Conservation (phyloP, 2,888 invertebrate species). For the Unio delphinus region DNA sequence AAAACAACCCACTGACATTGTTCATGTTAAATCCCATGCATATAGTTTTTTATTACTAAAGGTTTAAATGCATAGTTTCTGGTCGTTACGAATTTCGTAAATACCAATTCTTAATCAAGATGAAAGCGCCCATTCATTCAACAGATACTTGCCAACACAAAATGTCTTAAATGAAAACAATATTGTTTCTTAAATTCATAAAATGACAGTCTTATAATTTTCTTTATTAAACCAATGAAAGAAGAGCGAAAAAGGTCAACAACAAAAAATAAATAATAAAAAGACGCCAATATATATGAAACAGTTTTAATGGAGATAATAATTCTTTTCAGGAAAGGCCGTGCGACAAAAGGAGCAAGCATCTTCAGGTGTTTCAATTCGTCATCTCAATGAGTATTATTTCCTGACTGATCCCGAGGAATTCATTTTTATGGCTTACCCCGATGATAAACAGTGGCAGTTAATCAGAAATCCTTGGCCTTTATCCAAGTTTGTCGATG, state of each 20-base stretch:
- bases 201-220: neutral
- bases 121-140: no score
- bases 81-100: no score
- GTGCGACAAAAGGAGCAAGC: conserved; percentile 14
- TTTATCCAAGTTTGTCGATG: conserved; percentile 9
- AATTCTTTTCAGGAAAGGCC: conserved; percentile 2
- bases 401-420: conserved; percentile 27
- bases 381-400: conserved; percentile 19
- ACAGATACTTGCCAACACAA: no score
- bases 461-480: conserved; percentile 13
- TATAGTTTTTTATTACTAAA: no score
- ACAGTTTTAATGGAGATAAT: neutral
- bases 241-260: no score
- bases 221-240: no score
- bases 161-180: no score
- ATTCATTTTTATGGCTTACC: conserved; percentile 15
- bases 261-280: neutral
- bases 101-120: no score
- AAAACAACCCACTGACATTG: no score
- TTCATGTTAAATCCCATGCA: no score
- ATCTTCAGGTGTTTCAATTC: conserved; percentile 10
- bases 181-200: neutral
- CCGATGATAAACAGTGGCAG: conserved; percentile 21
- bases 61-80: no score
- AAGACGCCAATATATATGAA: neutral